A percentile compares a stretch with the other conserved stretches of the same genome.
Conservation (phyloP, 2,888 invertebrate species). For the Eutolmus rufibarbis region DNA sequence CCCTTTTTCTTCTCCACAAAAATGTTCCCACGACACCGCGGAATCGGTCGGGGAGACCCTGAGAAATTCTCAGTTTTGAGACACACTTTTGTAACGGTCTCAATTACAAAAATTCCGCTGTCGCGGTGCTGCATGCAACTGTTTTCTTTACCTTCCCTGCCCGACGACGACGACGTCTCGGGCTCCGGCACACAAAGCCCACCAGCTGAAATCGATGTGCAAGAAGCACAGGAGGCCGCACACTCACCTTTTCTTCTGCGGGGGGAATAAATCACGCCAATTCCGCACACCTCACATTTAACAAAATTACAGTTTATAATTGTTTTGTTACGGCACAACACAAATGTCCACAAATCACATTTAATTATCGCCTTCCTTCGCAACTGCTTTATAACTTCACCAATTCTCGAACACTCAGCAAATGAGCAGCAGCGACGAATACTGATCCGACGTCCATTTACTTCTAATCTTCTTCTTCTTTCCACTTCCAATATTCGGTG, state of each 20-base stretch:
- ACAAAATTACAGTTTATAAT: neutral
- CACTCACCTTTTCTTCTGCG: constrained; percentile 21
- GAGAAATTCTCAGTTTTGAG: neutral
- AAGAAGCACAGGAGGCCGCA: neutral
- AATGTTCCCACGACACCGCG: neutral
- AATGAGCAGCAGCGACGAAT: neutral
- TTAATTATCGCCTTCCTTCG: neutral
- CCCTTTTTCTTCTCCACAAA: neutral
- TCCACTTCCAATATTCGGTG: neutral
- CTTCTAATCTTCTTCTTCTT: neutral
- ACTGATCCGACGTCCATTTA: neutral
- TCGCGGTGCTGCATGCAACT: neutral
- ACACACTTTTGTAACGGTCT: constrained; percentile 14
- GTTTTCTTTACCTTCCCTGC: neutral
- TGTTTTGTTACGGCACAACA: neutral
- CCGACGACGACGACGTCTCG: neutral
- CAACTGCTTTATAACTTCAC: neutral
- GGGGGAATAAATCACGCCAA: neutral
- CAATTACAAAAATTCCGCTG: neutral
- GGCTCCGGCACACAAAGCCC: neutral
- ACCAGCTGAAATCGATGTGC: constrained; percentile 27
- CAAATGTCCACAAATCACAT: neutral
- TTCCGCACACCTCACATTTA: constrained; percentile 1
- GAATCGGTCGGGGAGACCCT: neutral
- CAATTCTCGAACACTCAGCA: neutral